These are phyloP conservation scores for Acrobasis suavella DNA, from an alignment of 2,888 invertebrate species.

Conservation along the genomic window DNA sequence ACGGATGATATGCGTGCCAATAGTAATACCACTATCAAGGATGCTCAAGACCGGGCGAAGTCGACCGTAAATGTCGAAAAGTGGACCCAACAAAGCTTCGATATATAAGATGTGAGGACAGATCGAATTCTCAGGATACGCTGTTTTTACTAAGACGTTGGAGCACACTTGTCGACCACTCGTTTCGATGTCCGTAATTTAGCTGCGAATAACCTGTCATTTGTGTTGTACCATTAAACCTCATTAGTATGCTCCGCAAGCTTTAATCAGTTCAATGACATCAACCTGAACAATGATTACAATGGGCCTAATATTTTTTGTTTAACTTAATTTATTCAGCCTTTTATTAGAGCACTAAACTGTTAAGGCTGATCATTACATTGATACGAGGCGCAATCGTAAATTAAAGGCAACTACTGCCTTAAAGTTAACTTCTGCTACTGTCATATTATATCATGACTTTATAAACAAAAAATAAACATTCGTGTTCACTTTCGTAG, in stretches of 20 bases:
- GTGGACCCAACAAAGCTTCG: no score
- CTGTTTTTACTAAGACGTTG: no score
- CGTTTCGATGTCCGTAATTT: background rate
- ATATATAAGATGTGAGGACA: no score
- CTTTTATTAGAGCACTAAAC: background rate
- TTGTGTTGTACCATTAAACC: constrained; percentile 4
- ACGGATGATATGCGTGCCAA: no score
- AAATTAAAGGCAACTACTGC: no score
- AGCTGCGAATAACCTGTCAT: background rate
- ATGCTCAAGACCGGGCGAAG: no score
- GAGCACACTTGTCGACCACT: background rate
- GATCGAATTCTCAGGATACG: no score
- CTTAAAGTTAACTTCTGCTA: background rate
- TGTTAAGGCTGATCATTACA: background rate
- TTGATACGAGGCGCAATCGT: background rate
- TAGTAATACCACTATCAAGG: no score
- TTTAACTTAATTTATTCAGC: background rate
- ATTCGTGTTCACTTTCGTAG: background rate
- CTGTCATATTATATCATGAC: background rate
- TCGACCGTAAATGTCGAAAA: no score
- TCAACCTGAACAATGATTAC: constrained; percentile 1
- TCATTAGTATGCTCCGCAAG: constrained; percentile 8
- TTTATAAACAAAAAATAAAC: background rate
- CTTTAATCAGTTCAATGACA: constrained; percentile 14
- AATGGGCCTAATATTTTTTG: background rate